Percentiles rank a stretch among this genome's conserved stretches.
phyloP scores from a whole-genome alignment of 2,888 invertebrate genomes.

The Acleris sparsana region DNA sequence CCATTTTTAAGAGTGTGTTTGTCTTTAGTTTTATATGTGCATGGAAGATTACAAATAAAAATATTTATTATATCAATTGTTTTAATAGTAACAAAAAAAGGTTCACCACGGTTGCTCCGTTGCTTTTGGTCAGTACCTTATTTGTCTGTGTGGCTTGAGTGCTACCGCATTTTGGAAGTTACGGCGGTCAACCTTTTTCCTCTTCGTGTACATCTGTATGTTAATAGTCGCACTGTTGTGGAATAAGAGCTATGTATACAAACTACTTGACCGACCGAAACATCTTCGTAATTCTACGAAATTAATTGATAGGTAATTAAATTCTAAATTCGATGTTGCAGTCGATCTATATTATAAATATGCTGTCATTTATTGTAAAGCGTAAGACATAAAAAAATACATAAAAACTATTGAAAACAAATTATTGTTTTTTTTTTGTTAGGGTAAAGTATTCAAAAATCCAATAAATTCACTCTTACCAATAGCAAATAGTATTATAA shows the following conservation, averaged over 20 bases:
- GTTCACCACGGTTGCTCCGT: slow-evolving; percentile 43
- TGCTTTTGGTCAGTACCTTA: slow-evolving; percentile 4
- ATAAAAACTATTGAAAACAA: background rate
- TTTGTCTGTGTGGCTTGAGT: background rate
- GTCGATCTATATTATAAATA: slow-evolving; percentile 2
- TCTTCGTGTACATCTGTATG: slow-evolving; percentile 59
- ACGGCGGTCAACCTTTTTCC: slow-evolving; percentile 42
- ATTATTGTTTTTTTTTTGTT: background rate
- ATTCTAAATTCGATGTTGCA: background rate
- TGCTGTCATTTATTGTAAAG: slow-evolving; percentile 7
- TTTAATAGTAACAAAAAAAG: slow-evolving; percentile 50
- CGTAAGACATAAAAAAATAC: slow-evolving; percentile 5
- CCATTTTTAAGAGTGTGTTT: slow-evolving; percentile 78
- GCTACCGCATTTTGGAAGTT: slow-evolving; percentile 13
- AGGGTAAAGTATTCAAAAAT: background rate
- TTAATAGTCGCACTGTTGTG: slow-evolving; percentile 60
- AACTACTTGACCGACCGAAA: slow-evolving; percentile 20
- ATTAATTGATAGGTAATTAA: background rate
- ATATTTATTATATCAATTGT: slow-evolving; percentile 55
- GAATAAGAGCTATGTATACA: slow-evolving; percentile 49
- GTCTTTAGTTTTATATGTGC: slow-evolving; percentile 82
- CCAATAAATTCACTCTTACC: slow-evolving; percentile 15
- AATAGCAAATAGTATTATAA: background rate
- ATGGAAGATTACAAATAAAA: slow-evolving; percentile 73
- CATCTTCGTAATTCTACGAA: background rate